Percentiles rank a stretch among this genome's conserved stretches.
These are phyloP conservation scores for Drosophila malerkotliana DNA, from an alignment of 1,140 invertebrate species.

Conservation along the genomic window DNA sequence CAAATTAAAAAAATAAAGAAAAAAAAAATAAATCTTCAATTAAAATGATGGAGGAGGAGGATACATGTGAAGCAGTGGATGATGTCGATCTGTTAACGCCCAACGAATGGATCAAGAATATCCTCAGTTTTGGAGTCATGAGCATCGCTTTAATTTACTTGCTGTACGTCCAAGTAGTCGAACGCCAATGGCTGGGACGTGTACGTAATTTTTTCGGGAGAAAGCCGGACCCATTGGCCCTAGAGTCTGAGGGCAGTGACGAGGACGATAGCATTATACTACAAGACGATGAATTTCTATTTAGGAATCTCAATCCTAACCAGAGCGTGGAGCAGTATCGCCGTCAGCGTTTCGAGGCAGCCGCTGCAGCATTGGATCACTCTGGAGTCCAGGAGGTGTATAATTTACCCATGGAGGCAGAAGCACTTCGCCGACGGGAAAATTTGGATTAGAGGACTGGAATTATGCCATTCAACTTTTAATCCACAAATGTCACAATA, in stretches of 20 bases:
- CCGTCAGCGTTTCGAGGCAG: slow-evolving; percentile 5
- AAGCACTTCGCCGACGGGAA: not conserved
- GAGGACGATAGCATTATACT: not conserved
- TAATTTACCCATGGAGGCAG: not conserved
- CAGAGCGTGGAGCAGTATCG: slow-evolving; percentile 28
- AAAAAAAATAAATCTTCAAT: not conserved
- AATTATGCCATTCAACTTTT: not conserved
- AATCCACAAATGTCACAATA: not conserved
- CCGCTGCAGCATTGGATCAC: not conserved
- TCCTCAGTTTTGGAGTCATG: not conserved
- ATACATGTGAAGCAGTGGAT: not conserved
- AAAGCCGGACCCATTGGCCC: not conserved
- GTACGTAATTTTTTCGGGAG: not conserved
- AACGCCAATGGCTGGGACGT: not conserved
- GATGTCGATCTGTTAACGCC: not conserved
- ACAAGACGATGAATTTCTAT: slow-evolving; percentile 2
- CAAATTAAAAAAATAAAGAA: too few relatives aligned
- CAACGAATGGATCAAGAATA: not conserved
- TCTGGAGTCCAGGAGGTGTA: not conserved
- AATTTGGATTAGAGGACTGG: not conserved
- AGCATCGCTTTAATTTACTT: not conserved
- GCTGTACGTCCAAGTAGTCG: not conserved
- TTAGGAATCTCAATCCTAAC: slow-evolving; percentile 21
- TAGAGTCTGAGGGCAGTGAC: not conserved
- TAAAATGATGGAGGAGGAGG: not conserved